Evolutionary conservation across 2,113 vertebrate species (phyloP).

Genomic region (Eulemur rufifrons): DNA sequence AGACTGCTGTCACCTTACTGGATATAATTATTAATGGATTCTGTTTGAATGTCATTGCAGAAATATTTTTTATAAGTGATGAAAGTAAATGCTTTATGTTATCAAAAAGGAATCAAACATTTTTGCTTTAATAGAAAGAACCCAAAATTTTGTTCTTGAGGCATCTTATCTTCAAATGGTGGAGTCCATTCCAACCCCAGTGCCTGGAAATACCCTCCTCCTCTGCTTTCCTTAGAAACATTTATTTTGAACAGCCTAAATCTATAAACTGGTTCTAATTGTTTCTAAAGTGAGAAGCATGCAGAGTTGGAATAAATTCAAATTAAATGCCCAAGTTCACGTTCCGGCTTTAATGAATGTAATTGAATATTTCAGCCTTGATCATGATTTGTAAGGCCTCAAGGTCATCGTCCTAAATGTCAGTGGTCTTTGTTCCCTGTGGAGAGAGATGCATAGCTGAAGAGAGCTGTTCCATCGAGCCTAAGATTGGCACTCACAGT

Average conservation of each 20-base stretch:
- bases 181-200: background rate
- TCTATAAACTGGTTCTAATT: background rate
- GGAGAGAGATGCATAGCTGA: background rate
- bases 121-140: slow-evolving; percentile 11
- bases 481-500: background rate
- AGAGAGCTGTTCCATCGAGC: rapidly evolving
- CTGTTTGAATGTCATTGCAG: background rate
- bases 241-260: background rate
- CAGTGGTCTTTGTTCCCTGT: background rate
- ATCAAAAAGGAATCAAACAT: background rate
- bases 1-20: background rate
- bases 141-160: background rate
- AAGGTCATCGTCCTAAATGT: background rate
- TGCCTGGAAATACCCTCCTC: background rate
- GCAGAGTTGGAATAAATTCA: slow-evolving; percentile 45
- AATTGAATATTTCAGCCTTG: background rate
- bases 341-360: background rate
- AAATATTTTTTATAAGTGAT: slow-evolving; percentile 4
- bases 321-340: background rate
- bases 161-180: background rate
- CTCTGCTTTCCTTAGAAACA: background rate
- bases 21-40: background rate
- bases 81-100: background rate
- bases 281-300: background rate
- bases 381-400: background rate